Base-by-base conservation (phyloP, 2,797 vertebrate genomes). In the Gallinago solitaria region DNA sequence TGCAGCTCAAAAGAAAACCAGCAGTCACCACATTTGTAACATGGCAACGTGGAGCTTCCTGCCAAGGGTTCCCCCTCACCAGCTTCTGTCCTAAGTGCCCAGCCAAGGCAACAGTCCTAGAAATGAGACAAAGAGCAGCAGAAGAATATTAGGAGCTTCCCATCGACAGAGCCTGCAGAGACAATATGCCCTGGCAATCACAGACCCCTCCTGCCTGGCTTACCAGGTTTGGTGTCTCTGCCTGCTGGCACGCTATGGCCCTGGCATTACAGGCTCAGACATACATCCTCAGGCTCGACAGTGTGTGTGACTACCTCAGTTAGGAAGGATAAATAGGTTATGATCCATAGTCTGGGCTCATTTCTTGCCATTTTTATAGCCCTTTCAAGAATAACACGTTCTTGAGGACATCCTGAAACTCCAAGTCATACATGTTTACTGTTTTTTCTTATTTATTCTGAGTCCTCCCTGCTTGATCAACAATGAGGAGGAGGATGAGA, bases 1-100 rank as follows among this genome's bases (percentile, higher is more conserved):
- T 17, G 30, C 54, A 84, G 92, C 74, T 95, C 70, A 12, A 20
- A 88, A 83, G 67, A 79, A 95, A 70, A 19, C 16, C 56, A 81
- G 50, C 73, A 83, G 50, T 18, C 6, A 9, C 54, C 83, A 25
- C 67, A 24, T 48, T 63, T 13, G 70, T 59, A 89, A 47, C 63
- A 9, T 1, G 25, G 87, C 85, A 95, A 83, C 1, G 0, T 2
- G 10, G 19, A 75, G 61, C 18, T 47, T 33, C 25, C 53, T 65
- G 89, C 88, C 83, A 90, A 85, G 70, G 90, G 73, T 6, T 75
- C 50, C 54, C 63, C 63, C 45, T 87, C 47, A 1, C 71, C 7
- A 7, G 5, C 13, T 59, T 28, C 67, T 83, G 69, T 79, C 43
- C 45, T 18, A 5, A 0, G 0, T 4, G n/a, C 18, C 12, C 65